These are phyloP conservation scores for Macheiramphus alcinus DNA, from an alignment of 2,113 vertebrate genomes.

Conservation along the genomic window DNA sequence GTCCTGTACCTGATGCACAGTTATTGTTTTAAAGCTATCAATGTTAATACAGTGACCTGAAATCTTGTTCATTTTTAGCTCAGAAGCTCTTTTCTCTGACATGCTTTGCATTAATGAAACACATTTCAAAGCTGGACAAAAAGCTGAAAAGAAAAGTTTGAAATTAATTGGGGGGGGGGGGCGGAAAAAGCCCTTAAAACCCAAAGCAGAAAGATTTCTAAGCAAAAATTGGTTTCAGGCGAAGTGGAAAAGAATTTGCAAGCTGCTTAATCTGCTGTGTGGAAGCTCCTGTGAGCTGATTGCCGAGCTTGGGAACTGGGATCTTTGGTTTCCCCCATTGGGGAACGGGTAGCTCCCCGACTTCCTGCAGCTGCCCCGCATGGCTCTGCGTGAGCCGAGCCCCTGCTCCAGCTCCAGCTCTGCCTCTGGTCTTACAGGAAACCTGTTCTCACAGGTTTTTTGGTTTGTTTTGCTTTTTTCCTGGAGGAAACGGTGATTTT, in stretches of 20 bases:
- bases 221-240: not conserved
- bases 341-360: not conserved
- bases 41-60: not conserved
- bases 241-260: not conserved
- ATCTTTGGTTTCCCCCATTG: accelerated
- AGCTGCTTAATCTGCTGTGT: not conserved
- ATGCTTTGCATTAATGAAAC: not conserved
- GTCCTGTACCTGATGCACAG: not conserved
- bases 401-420: not conserved
- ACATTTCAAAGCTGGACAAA: not conserved
- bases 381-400: accelerated
- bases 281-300: not conserved
- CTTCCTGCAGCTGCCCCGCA: not conserved
- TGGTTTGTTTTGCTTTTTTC: not conserved
- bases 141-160: not conserved
- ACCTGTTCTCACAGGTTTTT: not conserved
- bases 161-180: not conserved
- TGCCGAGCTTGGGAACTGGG: not conserved
- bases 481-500: not conserved
- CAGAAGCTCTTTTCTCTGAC: not conserved
- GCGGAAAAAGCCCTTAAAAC: not conserved
- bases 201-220: not conserved
- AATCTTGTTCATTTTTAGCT: not conserved
- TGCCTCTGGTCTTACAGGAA: not conserved
- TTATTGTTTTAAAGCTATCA: not conserved